Evolutionary conservation across 2,797 vertebrate genomes (phyloP).

Genomic region (Halcyon chelicuti): DNA sequence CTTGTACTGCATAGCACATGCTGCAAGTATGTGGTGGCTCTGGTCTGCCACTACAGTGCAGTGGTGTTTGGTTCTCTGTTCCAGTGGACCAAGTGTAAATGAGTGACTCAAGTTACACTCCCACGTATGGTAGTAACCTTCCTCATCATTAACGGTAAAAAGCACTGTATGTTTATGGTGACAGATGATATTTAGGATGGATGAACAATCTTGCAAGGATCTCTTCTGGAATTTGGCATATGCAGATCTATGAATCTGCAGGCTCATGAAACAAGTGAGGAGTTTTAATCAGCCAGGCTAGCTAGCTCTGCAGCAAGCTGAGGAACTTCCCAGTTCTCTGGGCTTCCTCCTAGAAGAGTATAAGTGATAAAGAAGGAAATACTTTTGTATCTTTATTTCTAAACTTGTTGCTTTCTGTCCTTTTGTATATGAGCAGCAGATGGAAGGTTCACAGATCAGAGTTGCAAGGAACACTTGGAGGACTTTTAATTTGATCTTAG

Average conservation of each 20-base stretch:
- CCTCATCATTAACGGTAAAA: not conserved
- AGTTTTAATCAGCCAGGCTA: not conserved
- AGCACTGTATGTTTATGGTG: not conserved
- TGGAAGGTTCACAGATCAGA: not conserved
- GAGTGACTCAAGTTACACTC: not conserved
- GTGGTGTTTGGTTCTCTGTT: fast-evolving
- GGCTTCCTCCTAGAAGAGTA: not conserved
- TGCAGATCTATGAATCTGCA: not conserved
- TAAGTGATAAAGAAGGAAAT: not conserved
- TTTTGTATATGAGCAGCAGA: not conserved
- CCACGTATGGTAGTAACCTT: not conserved
- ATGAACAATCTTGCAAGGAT: not conserved
- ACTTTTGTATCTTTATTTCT: not conserved
- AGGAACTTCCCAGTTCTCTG: not conserved
- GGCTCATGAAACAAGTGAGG: not conserved
- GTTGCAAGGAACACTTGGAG: not conserved
- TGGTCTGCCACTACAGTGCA: not conserved
- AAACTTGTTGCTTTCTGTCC: not conserved
- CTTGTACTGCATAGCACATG: fast-evolving
- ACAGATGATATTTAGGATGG: not conserved
- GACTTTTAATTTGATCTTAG: not conserved
- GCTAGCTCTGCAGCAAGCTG: not conserved
- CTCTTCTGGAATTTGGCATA: not conserved
- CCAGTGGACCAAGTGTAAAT: not conserved
- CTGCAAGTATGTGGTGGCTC: not conserved